phyloP scores from a whole-genome alignment of 2,113 vertebrate genomes.

The Triplophysa dalaica region DNA sequence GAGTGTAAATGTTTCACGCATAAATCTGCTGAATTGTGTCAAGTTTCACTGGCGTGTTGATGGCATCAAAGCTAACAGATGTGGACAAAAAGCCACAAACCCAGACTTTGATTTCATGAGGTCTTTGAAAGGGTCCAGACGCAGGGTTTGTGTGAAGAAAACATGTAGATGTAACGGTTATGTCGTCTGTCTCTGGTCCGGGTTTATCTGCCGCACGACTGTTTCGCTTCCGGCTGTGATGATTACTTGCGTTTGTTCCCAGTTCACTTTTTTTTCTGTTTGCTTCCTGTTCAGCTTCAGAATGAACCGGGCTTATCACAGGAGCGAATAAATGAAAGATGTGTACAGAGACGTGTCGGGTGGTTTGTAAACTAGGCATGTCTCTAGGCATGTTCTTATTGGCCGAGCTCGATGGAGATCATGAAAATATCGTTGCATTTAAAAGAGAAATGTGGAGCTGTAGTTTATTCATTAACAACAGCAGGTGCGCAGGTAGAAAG shows the following conservation, averaged over 20 bases:
- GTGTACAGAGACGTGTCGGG: not conserved
- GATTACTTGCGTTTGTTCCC: not conserved
- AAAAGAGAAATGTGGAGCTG: not conserved
- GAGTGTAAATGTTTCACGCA: constrained; percentile 1
- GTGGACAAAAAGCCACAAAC: constrained; percentile 10
- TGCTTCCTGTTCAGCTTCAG: constrained; percentile 4
- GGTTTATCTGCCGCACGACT: not conserved
- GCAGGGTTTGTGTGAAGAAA: not conserved
- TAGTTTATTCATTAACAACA: constrained; percentile 21
- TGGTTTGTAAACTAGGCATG: not conserved
- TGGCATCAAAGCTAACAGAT: not conserved
- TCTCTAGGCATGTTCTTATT: too few relatives aligned
- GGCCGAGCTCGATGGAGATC: not conserved
- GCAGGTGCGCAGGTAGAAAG: not conserved
- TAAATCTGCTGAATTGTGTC: not conserved
- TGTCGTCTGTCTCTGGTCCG: not conserved
- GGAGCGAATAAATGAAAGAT: not conserved
- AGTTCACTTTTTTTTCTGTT: not conserved
- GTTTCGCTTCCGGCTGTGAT: not conserved
- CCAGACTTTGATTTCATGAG: not conserved
- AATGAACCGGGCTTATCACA: constrained; percentile 6
- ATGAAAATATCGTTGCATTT: not conserved
- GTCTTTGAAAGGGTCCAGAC: not conserved
- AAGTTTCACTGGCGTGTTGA: constrained; percentile 2
- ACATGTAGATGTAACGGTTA: not conserved